Evolutionary conservation across 2,113 vertebrate species (phyloP), one percentile per base, ranked within the genome.

Genomic region (Myrmecophaga tridactyla): DNA sequence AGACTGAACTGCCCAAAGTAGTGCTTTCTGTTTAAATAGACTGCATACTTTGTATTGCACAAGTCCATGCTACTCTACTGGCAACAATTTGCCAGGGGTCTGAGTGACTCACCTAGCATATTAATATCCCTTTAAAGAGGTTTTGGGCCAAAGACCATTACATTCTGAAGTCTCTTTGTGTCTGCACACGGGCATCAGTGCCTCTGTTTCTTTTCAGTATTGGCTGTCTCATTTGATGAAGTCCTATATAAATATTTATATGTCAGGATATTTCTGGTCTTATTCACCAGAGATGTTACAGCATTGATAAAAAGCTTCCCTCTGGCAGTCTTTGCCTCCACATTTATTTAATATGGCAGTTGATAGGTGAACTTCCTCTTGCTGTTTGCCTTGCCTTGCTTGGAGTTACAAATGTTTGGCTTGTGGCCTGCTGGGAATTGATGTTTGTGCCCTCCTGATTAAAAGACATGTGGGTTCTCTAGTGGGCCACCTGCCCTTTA

Each of bases 201-300:
- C 89, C 95, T 46, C 88, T 96, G 20, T 91, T 98, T 96, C 83
- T 69, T 75, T 95, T 65, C 94, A 97, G 96, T 89, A 82, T 89
- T 97, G 63, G 86, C 94, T 97, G 96, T 96, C 96, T 97, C 95
- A 90, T 94, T 87, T 84, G 92, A 96, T 98, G 94, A 96, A 97
- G 88, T 97, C 39, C 1, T 86, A 81, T 95, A 86, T 97, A 85
- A 92, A 56, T 94, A 97, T 97, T 97, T 96, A 90, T 96, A 96
- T 93, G 86, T 93, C 95, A 96, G 92, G 86, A 84, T 62, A 93
- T 93, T 97, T 97, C 96, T 97, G 98, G 87, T 95, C 86, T 48
- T 17, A 63, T 72, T 98, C 94, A 97, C 69, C 0, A 87, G 83
- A 97, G 96, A 92, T 75, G 96, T 96, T 89, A 89, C 48, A 94